Conservation (phyloP, 2,797 vertebrate species). For the Neosilurus hyrtlii region DNA sequence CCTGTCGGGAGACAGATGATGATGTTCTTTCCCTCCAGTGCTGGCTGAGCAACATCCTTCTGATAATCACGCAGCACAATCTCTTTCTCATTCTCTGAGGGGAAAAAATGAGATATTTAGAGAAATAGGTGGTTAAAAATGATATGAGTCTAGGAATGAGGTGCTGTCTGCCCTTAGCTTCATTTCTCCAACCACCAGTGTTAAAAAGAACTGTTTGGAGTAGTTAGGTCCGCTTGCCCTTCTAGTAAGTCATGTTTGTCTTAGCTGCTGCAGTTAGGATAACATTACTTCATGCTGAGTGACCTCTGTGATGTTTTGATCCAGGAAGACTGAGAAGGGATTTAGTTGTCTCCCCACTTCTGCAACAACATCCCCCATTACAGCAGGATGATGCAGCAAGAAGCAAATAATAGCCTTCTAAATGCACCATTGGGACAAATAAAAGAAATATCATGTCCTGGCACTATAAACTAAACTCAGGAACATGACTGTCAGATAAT, state of each 20-base stretch:
- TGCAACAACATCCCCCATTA: slow-evolving; percentile 39
- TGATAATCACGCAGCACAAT: slow-evolving; percentile 89
- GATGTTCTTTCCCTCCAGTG: slow-evolving; percentile 89
- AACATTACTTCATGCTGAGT: slow-evolving; percentile 15
- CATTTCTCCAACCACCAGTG: background rate
- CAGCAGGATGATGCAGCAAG: slow-evolving; percentile 52
- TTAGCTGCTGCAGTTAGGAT: slow-evolving; percentile 9
- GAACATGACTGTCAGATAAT: no score
- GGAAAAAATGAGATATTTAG: background rate
- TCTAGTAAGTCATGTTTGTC: slow-evolving; percentile 32
- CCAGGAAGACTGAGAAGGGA: slow-evolving; percentile 48
- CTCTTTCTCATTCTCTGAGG: slow-evolving; percentile 61
- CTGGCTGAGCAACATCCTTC: slow-evolving; percentile 86
- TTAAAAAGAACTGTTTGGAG: background rate
- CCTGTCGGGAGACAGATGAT: slow-evolving; percentile 96
- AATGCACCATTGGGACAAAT: background rate
- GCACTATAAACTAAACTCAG: no score
- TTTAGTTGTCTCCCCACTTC: slow-evolving; percentile 46
- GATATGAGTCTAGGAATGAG: background rate
- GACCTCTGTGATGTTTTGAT: slow-evolving; percentile 57
- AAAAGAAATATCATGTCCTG: no score
- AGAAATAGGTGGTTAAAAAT: background rate
- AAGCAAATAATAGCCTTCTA: slow-evolving; percentile 28
- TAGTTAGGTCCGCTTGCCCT: slow-evolving; percentile 51
- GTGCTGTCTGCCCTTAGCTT: background rate